A percentile compares a stretch with the other conserved stretches of the same genome.
These are phyloP conservation scores for Murina feae DNA, from an alignment of 2,113 vertebrate species.

Conservation along the genomic window DNA sequence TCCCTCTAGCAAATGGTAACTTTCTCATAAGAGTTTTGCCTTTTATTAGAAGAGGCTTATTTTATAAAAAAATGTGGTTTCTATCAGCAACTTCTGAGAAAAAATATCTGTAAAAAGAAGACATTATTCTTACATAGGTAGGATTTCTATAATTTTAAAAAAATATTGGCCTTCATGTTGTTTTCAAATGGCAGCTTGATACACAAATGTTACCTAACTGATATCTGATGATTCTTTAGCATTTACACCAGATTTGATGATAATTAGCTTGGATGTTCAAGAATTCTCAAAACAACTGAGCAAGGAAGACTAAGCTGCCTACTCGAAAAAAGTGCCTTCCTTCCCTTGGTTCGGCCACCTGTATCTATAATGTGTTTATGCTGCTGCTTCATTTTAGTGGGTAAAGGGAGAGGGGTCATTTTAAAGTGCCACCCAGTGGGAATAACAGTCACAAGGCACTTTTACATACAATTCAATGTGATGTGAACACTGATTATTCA, in stretches of 20 bases:
- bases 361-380: not conserved
- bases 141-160: not conserved
- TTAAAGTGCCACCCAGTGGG: not conserved
- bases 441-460: not conserved
- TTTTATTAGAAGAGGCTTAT: not conserved
- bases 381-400: not conserved
- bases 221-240: not conserved
- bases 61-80: not conserved
- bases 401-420: not conserved
- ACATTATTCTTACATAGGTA: not conserved
- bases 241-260: not conserved
- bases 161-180: not conserved
- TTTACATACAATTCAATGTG: not conserved
- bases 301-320: not conserved
- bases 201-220: not conserved
- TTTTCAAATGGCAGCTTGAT: not conserved
- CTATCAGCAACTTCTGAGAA: not conserved
- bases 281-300: not conserved
- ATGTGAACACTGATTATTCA: constrained; percentile 6
- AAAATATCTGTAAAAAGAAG: not conserved
- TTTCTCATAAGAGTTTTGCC: not conserved
- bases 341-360: not conserved
- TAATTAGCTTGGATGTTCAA: not conserved
- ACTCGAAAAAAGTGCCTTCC: not conserved
- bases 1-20: not conserved